Evolutionary conservation across 2,888 invertebrate species (phyloP).

Genomic region (Callimorpha dominula): DNA sequence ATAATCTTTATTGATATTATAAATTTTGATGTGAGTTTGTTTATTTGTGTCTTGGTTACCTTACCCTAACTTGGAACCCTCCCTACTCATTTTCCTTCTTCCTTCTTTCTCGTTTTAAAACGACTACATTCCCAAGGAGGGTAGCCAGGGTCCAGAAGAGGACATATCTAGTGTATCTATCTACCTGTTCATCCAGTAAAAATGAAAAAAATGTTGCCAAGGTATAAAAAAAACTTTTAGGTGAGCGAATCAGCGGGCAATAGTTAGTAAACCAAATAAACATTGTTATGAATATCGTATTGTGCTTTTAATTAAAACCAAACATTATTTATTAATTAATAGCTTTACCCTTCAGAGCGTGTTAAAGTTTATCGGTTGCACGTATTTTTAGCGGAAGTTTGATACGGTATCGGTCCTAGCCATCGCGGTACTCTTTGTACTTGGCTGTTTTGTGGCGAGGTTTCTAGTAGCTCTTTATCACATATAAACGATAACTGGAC

Average conservation of each 20-base stretch:
- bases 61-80: too few relatives aligned
- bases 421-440: constrained; percentile 46
- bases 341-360: constrained; percentile 36
- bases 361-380: constrained; percentile 52
- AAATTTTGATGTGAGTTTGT: too few relatives aligned
- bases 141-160: too few relatives aligned
- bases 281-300: background rate
- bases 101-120: too few relatives aligned
- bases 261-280: background rate
- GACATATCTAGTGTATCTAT: too few relatives aligned
- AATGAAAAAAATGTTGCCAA: too few relatives aligned
- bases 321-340: constrained; percentile 44
- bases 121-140: too few relatives aligned
- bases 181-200: too few relatives aligned
- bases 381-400: constrained; percentile 46
- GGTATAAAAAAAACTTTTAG: background rate
- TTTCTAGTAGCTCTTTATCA: background rate
- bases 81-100: too few relatives aligned
- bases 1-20: too few relatives aligned
- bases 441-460: background rate
- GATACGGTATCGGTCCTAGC: constrained; percentile 49
- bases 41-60: too few relatives aligned
- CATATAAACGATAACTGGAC: background rate
- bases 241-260: background rate
- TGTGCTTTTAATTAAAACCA: constrained; percentile 35